Evolutionary conservation across 1,140 invertebrate species (phyloP).

Genomic region (Leguminivora glycinivorella): DNA sequence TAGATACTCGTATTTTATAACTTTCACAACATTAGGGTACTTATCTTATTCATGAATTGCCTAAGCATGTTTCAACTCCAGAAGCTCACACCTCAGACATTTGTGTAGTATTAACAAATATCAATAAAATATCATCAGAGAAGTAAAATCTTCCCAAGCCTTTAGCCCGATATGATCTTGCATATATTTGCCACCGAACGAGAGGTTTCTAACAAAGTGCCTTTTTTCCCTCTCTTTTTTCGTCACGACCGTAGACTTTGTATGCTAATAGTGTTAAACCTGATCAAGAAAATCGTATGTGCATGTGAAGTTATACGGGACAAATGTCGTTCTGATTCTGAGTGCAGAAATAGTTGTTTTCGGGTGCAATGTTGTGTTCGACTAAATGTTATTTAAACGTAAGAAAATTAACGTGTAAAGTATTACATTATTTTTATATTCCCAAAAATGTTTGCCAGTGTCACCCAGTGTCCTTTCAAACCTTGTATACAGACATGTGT

Average conservation of each 20-base stretch:
- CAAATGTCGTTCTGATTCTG: background rate
- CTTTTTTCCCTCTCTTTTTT: constrained; percentile 40
- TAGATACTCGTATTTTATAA: background rate
- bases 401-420: background rate
- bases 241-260: constrained; percentile 43
- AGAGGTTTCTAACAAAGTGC: constrained; percentile 33
- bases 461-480: background rate
- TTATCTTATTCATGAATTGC: background rate
- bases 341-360: background rate
- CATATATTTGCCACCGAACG: constrained; percentile 41
- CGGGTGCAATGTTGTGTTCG: constrained; percentile 3
- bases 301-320: background rate
- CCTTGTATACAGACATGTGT: background rate
- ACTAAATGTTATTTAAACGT: background rate
- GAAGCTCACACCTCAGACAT: background rate
- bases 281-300: constrained; percentile 10
- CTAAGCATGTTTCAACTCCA: background rate
- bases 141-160: constrained; percentile 22
- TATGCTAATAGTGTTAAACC: constrained; percentile 39
- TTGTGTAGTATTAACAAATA: constrained; percentile 10
- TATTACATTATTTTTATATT: no score
- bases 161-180: constrained; percentile 40
- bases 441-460: background rate
- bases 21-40: background rate
- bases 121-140: constrained; percentile 17